phyloP scores from a whole-genome alignment of 1,140 invertebrate genomes.

The Apocrypta bakeri region DNA sequence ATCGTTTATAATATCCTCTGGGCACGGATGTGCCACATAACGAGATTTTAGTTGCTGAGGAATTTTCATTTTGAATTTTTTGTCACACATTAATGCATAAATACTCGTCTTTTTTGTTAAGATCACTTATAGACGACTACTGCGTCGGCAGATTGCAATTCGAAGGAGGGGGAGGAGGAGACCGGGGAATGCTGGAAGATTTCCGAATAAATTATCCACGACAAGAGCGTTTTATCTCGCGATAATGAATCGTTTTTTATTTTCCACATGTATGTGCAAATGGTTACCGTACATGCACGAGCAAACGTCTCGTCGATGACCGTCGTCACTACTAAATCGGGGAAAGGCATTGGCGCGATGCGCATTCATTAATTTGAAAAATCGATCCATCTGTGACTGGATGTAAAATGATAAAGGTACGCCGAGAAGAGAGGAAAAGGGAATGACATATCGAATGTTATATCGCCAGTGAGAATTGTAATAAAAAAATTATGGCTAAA shows the following conservation, averaged over 20 bases:
- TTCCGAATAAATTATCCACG: slow-evolving; percentile 30
- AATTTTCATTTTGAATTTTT: neutral
- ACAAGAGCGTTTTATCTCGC: slow-evolving; percentile 1
- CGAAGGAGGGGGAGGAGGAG: neutral
- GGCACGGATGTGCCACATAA: neutral
- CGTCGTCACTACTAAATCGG: neutral
- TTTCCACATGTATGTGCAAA: neutral
- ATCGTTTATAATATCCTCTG: neutral
- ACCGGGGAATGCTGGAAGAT: slow-evolving; percentile 13
- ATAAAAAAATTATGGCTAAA: too few species aligned
- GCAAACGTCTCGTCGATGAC: neutral
- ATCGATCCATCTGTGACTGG: neutral
- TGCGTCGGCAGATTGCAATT: neutral
- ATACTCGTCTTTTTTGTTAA: neutral
- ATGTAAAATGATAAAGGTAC: neutral
- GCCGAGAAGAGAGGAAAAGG: too few species aligned
- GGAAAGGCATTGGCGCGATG: neutral
- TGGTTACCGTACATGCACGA: neutral
- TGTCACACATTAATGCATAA: neutral
- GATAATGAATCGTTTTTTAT: slow-evolving; percentile 20
- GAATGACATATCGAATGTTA: too few species aligned
- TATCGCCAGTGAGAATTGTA: too few species aligned
- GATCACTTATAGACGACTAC: slow-evolving; percentile 1
- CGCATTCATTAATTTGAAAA: neutral
- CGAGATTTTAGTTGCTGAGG: neutral